phyloP scores from a whole-genome alignment of 2,888 invertebrate genomes.

The Caenorhabditis becei region DNA sequence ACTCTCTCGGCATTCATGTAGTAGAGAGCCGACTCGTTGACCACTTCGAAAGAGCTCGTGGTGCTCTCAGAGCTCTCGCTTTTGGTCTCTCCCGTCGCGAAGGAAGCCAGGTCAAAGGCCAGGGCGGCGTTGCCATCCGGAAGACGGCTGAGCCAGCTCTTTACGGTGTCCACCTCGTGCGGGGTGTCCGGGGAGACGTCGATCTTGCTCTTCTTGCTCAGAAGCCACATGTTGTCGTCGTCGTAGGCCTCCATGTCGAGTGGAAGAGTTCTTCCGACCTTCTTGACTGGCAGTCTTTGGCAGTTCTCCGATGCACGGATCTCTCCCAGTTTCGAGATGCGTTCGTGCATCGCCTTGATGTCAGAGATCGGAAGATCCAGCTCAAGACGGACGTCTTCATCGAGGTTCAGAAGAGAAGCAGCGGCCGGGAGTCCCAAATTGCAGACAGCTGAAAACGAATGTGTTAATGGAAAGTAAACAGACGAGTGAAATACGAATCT shows the following conservation, averaged over 20 bases:
- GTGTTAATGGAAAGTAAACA: neutral
- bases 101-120: slow-evolving; percentile 41
- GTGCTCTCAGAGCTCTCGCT: slow-evolving; percentile 52
- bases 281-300: slow-evolving; percentile 35
- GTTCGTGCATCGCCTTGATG: slow-evolving; percentile 59
- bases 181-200: slow-evolving; percentile 47
- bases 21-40: slow-evolving; percentile 27
- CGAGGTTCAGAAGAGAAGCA: slow-evolving; percentile 39
- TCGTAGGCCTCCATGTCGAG: slow-evolving; percentile 51
- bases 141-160: slow-evolving; percentile 52
- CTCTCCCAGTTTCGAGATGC: slow-evolving; percentile 58
- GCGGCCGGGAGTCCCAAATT: slow-evolving; percentile 34
- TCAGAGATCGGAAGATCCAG: slow-evolving; percentile 66
- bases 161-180: slow-evolving; percentile 55
- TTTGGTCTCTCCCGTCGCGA: slow-evolving; percentile 39
- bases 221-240: slow-evolving; percentile 57
- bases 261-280: slow-evolving; percentile 49
- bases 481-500: neutral
- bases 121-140: slow-evolving; percentile 40
- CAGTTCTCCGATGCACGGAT: slow-evolving; percentile 53
- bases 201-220: slow-evolving; percentile 46
- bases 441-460: slow-evolving; percentile 34
- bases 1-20: slow-evolving; percentile 22
- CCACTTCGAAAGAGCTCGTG: slow-evolving; percentile 44
- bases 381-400: slow-evolving; percentile 64